Evolutionary conservation across 2,888 invertebrate species (phyloP).

Genomic region (Heliconius aoede): DNA sequence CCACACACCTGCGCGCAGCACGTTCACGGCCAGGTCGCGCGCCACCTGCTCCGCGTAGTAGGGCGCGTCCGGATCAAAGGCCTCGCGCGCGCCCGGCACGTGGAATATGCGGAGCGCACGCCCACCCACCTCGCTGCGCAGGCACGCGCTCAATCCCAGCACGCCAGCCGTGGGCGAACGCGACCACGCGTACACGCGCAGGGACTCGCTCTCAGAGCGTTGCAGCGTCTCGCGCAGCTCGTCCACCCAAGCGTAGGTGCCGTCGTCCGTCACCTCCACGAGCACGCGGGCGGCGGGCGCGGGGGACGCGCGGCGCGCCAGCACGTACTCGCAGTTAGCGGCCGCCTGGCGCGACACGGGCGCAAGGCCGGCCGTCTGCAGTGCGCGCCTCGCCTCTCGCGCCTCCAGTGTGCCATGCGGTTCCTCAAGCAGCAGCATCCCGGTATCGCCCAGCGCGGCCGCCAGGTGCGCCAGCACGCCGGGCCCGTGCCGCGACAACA

Average conservation of each 20-base stretch:
- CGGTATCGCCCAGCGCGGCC: slow-evolving; percentile 86
- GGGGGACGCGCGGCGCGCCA: slow-evolving; percentile 85
- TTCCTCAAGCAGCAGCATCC: slow-evolving; percentile 90
- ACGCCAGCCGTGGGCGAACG: slow-evolving; percentile 89
- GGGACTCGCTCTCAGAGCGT: slow-evolving; percentile 83
- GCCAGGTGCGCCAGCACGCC: slow-evolving; percentile 83
- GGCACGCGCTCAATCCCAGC: slow-evolving; percentile 94
- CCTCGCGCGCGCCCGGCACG: slow-evolving; percentile 85
- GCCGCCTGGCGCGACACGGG: slow-evolving; percentile 71
- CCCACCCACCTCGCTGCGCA: slow-evolving; percentile 94
- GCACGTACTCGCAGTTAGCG: slow-evolving; percentile 85
- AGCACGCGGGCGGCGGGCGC: slow-evolving; percentile 72
- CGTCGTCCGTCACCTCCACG: slow-evolving; percentile 87
- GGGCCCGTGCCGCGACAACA: slow-evolving; percentile 83
- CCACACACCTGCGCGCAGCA: slow-evolving; percentile 91
- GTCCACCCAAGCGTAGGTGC: slow-evolving; percentile 90
- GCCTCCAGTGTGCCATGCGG: slow-evolving; percentile 73
- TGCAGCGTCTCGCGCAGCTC: slow-evolving; percentile 89
- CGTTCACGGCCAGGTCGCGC: slow-evolving; percentile 93
- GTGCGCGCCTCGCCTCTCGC: slow-evolving; percentile 57
- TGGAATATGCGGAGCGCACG: slow-evolving; percentile 88
- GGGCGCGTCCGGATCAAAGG: slow-evolving; percentile 84
- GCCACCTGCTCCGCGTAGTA: slow-evolving; percentile 85
- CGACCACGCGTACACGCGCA: slow-evolving; percentile 87
- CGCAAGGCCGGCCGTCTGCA: slow-evolving; percentile 65